Conservation (phyloP, 2,888 invertebrate genomes). For the Cryptocephalus moraei region DNA sequence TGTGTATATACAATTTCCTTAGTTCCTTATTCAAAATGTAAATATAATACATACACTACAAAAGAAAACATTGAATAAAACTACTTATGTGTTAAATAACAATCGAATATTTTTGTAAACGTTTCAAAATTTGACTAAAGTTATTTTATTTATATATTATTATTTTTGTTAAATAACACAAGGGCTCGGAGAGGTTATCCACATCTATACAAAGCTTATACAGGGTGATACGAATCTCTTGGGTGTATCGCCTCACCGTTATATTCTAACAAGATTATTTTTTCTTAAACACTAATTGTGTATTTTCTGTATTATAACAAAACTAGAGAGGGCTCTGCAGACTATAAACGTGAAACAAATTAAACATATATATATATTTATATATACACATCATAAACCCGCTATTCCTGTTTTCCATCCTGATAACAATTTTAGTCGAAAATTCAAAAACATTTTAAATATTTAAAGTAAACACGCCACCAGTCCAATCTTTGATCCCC, state of each 20-base stretch:
- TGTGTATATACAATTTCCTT: slow-evolving; percentile 35
- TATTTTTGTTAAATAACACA: slow-evolving; percentile 26
- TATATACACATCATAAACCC: too few relatives aligned
- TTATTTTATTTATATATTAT: slow-evolving; percentile 16
- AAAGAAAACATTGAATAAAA: slow-evolving; percentile 36
- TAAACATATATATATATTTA: too few relatives aligned
- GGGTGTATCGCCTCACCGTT: slow-evolving; percentile 15
- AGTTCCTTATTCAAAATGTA: slow-evolving; percentile 15
- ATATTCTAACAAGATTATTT: slow-evolving; percentile 26
- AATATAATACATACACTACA: slow-evolving; percentile 36
- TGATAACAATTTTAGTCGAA: too few relatives aligned
- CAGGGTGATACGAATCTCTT: slow-evolving; percentile 6
- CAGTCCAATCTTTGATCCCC: too few relatives aligned
- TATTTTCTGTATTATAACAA: slow-evolving; percentile 15
- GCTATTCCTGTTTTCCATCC: too few relatives aligned
- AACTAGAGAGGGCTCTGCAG: slow-evolving; percentile 6
- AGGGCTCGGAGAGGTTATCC: slow-evolving; percentile 26
- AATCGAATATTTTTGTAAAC: slow-evolving; percentile 33
- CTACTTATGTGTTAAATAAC: slow-evolving; percentile 36
- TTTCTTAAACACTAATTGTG: slow-evolving; percentile 19
- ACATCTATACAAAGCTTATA: slow-evolving; percentile 31
- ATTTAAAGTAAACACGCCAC: too few relatives aligned
- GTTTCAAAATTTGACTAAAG: slow-evolving; percentile 28
- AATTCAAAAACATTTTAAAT: too few relatives aligned
- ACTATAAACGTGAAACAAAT: too few relatives aligned